These are phyloP conservation scores for Musca vetustissima DNA, from an alignment of 1,140 invertebrate genomes.

Conservation along the genomic window DNA sequence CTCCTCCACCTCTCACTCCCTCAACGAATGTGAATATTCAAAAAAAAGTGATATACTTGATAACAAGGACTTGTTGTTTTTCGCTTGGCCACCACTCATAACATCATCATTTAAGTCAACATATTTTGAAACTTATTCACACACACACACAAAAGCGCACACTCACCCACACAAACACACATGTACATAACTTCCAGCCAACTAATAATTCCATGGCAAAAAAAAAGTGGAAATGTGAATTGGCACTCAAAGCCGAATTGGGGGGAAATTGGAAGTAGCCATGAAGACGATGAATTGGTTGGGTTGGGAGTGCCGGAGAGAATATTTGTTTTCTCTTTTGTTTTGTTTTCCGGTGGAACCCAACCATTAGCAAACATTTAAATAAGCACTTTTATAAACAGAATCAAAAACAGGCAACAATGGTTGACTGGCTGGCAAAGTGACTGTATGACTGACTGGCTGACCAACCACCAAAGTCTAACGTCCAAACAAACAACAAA, in stretches of 20 bases:
- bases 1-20: too few relatives aligned
- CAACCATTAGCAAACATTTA: constrained; percentile 54
- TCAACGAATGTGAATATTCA: background rate
- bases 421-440: too few relatives aligned
- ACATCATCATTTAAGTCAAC: constrained; percentile 54
- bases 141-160: background rate
- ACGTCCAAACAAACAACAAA: too few relatives aligned
- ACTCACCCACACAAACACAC: background rate
- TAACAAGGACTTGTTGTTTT: background rate
- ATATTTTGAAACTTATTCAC: constrained; percentile 15
- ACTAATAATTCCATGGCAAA: background rate
- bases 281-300: background rate
- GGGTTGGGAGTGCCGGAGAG: too few relatives aligned
- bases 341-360: constrained; percentile 29
- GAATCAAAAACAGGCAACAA: constrained; percentile 17
- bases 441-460: too few relatives aligned
- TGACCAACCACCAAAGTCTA: too few relatives aligned
- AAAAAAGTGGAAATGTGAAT: too few relatives aligned
- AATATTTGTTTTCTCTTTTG: background rate
- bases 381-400: constrained; percentile 44
- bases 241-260: background rate
- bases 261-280: background rate
- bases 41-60: background rate
- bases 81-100: constrained; percentile 1
- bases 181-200: background rate